Percentiles rank a stretch among this genome's conserved stretches.
Evolutionary conservation across 2,797 vertebrate species (phyloP).

Genomic region (Urocyon cinereoargenteus): DNA sequence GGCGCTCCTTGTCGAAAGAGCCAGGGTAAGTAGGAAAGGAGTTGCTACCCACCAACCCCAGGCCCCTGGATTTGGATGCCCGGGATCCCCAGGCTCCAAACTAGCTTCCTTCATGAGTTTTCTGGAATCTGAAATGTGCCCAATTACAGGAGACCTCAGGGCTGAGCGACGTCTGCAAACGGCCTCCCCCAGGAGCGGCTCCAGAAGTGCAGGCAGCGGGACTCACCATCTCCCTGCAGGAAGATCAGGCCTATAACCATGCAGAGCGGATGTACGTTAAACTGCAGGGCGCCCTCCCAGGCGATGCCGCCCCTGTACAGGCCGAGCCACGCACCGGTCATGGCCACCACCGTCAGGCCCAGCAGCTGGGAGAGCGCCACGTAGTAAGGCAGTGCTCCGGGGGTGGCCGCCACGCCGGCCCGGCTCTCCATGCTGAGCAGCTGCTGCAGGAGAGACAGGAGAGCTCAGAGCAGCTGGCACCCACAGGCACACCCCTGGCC

Average conservation of each 20-base stretch:
- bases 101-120: background rate
- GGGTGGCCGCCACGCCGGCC: background rate
- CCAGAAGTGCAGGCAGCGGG: accelerated
- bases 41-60: background rate
- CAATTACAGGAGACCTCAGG: background rate
- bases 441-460: conserved; percentile 7
- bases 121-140: background rate
- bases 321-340: conserved; percentile 93
- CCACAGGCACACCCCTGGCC: accelerated
- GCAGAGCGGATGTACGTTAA: conserved; percentile 94
- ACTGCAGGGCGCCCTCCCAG: conserved; percentile 91
- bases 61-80: background rate
- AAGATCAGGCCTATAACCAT: conserved; percentile 95
- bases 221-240: conserved; percentile 93
- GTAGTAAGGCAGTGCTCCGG: conserved; percentile 83
- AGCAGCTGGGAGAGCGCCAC: conserved; percentile 91
- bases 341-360: conserved; percentile 89
- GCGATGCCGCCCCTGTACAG: conserved; percentile 91
- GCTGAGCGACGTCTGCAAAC: background rate
- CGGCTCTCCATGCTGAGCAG: conserved; percentile 85
- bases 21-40: background rate
- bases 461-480: background rate
- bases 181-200: accelerated
- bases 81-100: background rate
- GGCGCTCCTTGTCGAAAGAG: background rate